phyloP scores from a whole-genome alignment of 2,888 invertebrate species.

The Parochlus steinenii region DNA sequence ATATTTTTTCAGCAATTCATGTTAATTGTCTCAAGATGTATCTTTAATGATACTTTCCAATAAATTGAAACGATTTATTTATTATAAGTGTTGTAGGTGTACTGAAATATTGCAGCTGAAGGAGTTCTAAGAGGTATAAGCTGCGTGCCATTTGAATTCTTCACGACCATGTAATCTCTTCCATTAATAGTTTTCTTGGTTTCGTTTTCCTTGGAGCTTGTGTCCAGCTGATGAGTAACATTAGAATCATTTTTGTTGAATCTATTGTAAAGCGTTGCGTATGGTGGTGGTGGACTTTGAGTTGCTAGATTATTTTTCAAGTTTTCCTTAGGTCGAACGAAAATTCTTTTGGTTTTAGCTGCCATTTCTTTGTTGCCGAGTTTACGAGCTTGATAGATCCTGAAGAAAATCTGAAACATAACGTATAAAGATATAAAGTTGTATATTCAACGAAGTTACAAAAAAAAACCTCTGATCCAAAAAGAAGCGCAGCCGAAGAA shows the following conservation, averaged over 20 bases:
- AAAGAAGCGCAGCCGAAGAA: slow-evolving; percentile 42
- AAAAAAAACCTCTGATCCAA: slow-evolving; percentile 42
- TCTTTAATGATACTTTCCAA: no score
- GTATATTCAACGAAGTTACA: no score
- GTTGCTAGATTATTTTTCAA: slow-evolving; percentile 27
- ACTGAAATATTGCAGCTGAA: slow-evolving; percentile 59
- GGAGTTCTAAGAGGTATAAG: slow-evolving; percentile 58
- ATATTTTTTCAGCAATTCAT: no score
- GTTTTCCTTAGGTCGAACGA: slow-evolving; percentile 6
- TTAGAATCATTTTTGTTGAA: slow-evolving; percentile 1
- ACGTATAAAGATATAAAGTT: no score
- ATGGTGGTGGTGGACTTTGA: slow-evolving; percentile 54
- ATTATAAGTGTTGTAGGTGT: slow-evolving; percentile 23
- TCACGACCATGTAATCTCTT: slow-evolving; percentile 54
- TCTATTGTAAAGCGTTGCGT: slow-evolving; percentile 39
- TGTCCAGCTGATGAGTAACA: neutral
- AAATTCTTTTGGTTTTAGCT: slow-evolving; percentile 1
- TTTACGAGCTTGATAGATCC: neutral
- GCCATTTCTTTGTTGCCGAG: no score
- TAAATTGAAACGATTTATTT: neutral
- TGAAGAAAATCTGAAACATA: no score
- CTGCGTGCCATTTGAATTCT: slow-evolving; percentile 42
- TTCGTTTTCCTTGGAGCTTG: slow-evolving; percentile 1
- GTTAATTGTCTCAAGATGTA: no score
- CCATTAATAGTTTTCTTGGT: slow-evolving; percentile 49